Percentiles rank a stretch among this genome's conserved stretches.
Conservation (phyloP, 2,888 invertebrate species). For the Electrophaes corylata region DNA sequence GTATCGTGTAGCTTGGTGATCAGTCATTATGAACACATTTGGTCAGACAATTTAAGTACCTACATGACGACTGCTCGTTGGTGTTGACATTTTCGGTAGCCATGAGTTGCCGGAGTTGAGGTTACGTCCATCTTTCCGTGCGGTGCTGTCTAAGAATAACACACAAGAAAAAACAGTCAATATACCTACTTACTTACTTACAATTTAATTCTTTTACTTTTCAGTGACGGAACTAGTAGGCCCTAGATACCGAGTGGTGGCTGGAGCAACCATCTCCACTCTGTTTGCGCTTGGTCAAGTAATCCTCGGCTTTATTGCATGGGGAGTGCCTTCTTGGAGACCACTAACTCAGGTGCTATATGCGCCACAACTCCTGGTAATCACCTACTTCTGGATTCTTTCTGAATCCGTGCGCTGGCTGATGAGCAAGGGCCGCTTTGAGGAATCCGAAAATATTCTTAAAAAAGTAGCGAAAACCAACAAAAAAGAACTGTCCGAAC, state of each 20-base stretch:
- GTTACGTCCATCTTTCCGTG: background rate
- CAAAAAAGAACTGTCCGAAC: conserved; percentile 81
- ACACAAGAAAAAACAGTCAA: background rate
- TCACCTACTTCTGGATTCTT: conserved; percentile 88
- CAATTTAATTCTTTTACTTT: conserved; percentile 46
- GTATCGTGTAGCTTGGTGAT: no score
- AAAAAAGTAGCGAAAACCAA: conserved; percentile 86
- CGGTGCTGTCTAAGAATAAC: no score
- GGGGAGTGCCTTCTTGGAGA: conserved; percentile 88
- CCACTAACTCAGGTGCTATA: conserved; percentile 87
- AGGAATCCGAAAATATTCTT: conserved; percentile 86
- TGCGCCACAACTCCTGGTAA: conserved; percentile 87
- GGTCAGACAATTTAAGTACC: no score
- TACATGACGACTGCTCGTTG: no score
- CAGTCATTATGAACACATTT: no score
- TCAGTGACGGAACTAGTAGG: conserved; percentile 91
- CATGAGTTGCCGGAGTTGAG: no score
- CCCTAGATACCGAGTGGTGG: conserved; percentile 88
- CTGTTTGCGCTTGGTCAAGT: conserved; percentile 91
- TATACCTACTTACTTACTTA: no score
- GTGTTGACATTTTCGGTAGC: no score
- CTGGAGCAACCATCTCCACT: conserved; percentile 88
- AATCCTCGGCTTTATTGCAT: conserved; percentile 88
- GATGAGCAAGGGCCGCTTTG: conserved; percentile 87
- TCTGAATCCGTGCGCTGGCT: conserved; percentile 92